These are phyloP conservation scores for Otolemur crassicaudatus DNA, from an alignment of 2,797 vertebrate species.

Conservation along the genomic window DNA sequence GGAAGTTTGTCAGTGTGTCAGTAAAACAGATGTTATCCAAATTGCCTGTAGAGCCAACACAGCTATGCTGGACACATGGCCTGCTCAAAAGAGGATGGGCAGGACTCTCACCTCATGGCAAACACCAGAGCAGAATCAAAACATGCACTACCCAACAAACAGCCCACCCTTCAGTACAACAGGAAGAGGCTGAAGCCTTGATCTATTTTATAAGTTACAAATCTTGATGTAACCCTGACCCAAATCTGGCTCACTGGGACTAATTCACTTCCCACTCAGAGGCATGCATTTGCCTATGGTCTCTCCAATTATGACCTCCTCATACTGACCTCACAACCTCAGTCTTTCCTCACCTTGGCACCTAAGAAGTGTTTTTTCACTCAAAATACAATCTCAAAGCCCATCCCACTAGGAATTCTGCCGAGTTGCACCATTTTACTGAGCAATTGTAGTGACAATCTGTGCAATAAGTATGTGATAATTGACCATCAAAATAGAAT, in stretches of 20 bases:
- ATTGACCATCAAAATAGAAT: not conserved
- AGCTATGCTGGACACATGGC: not conserved
- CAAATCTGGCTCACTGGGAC: not conserved
- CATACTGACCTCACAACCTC: not conserved
- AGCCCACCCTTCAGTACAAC: not conserved
- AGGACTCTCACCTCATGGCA: slow-evolving; percentile 5
- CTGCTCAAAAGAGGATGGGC: not conserved
- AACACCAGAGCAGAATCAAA: not conserved
- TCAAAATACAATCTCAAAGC: not conserved
- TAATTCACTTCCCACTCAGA: not conserved
- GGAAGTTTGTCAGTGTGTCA: slow-evolving; percentile 32
- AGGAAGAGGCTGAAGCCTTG: not conserved
- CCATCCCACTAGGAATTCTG: not conserved
- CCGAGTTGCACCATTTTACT: not conserved
- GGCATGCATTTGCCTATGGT: not conserved
- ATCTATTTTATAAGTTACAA: not conserved
- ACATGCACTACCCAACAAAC: not conserved
- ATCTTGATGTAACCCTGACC: not conserved
- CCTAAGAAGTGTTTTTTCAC: not conserved
- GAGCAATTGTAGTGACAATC: not conserved
- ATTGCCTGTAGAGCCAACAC: slow-evolving; percentile 18
- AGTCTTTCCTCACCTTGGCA: not conserved
- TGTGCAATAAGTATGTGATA: not conserved
- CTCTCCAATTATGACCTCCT: not conserved
- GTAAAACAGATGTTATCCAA: slow-evolving; percentile 68